Evolutionary conservation across 2,113 vertebrate species (phyloP).

Genomic region (Neoarius graeffei): DNA sequence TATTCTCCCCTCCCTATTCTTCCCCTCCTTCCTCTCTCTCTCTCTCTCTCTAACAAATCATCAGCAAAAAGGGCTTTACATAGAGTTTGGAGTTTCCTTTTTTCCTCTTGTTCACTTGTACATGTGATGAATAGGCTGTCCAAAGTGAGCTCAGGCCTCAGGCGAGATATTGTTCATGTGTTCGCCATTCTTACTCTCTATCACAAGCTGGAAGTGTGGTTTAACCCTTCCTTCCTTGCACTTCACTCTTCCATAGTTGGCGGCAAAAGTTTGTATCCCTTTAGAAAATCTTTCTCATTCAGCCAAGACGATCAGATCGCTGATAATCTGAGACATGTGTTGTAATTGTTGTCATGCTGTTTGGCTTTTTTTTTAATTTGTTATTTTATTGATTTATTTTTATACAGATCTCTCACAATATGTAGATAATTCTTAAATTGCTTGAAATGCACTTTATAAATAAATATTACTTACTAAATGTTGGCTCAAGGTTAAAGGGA

Average conservation of each 20-base stretch:
- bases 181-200: slow-evolving; percentile 31
- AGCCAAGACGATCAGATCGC: neutral
- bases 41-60: slow-evolving; percentile 63
- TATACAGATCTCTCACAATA: neutral
- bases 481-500: too few relatives aligned
- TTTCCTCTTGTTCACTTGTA: slow-evolving; percentile 66
- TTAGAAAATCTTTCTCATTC: too few relatives aligned
- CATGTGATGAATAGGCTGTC: slow-evolving; percentile 68
- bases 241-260: neutral
- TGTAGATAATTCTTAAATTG: neutral
- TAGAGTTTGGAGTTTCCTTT: slow-evolving; percentile 72
- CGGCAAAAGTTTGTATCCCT: neutral
- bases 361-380: neutral
- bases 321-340: neutral
- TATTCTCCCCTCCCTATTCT: slow-evolving; percentile 44
- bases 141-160: slow-evolving; percentile 62
- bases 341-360: neutral
- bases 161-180: slow-evolving; percentile 48
- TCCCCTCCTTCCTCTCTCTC: slow-evolving; percentile 45
- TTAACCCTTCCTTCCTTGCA: slow-evolving; percentile 9
- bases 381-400: neutral
- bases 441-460: neutral
- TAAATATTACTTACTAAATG: neutral
- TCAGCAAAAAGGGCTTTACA: slow-evolving; percentile 68
- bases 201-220: neutral